phyloP scores from a whole-genome alignment of 1,140 invertebrate species.

The Macrobrachium rosenbergii region DNA sequence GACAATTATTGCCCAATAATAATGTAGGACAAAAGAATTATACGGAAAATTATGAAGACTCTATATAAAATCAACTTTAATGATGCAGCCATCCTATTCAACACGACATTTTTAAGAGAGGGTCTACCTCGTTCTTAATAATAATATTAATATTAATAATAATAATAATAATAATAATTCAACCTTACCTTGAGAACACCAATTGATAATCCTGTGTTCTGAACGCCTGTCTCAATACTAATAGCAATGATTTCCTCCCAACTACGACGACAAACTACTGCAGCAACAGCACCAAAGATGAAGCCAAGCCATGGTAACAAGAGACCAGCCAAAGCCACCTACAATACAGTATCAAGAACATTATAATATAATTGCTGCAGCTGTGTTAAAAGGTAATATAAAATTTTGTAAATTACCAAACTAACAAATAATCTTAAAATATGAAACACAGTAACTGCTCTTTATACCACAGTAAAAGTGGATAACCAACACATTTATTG shows the following conservation, averaged over 20 bases:
- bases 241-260: constrained; percentile 84
- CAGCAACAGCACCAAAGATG: constrained; percentile 48
- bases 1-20: no score
- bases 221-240: constrained; percentile 92
- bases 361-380: neutral
- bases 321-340: constrained; percentile 71
- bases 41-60: no score
- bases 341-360: neutral
- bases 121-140: neutral
- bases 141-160: neutral
- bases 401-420: no score
- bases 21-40: no score
- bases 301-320: constrained; percentile 61
- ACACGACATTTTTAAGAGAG: neutral
- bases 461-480: no score
- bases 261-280: constrained; percentile 66
- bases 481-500: no score
- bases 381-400: no score
- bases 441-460: no score
- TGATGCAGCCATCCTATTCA: no score
- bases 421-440: no score
- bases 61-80: no score
- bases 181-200: constrained; percentile 62
- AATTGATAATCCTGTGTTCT: constrained; percentile 83
- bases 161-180: neutral